Evolutionary conservation across 2,113 vertebrate genomes (phyloP), one percentile per base, ranked within the genome.

Genomic region (Equus quagga): DNA sequence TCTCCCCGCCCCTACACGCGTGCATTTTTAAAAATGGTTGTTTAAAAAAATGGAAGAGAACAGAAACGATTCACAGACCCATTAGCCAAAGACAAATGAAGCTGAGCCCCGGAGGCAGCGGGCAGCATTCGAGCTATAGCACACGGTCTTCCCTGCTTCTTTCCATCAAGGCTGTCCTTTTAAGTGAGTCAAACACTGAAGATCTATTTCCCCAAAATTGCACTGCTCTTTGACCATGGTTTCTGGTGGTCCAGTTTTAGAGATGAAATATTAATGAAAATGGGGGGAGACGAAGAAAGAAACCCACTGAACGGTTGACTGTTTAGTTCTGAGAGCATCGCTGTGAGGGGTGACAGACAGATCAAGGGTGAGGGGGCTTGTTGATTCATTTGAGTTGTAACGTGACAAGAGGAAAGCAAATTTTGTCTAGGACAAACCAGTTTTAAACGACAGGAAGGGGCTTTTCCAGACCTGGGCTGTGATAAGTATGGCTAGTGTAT

Each of bases 31-130:
- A 44, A 80, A 36, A 54, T 23, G 69, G 92, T 86, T 97, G 86
- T 89, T 98, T 97, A 1, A 15, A 51, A 56, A 33, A 92, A 97
- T 92, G 92, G 89, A 94, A 83, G 56, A 24, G 31, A 87, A 79
- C 54, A 79, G 60, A 87, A 81, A 54, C 51, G 94, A 93, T 88
- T 92, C 96, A 83, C 97, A 98, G 94, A 97, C 82, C 96, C 91
- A 95, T 97, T 96, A 97, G 97, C 98, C 91, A 97, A 97, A 83
- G 95, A 98, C 96, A 94, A 98, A 97, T 88, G 96, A 97, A 89
- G 97, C 97, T 96, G 93, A 78, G 85, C 1, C 31, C 65, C 17
- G 13, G 28, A 21, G 31, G 78, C 33, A n/a, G 44, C 24, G 94
- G 73, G 78, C 81, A 98, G 86, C 93, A 6, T 97, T 80, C 92